Evolutionary conservation across 2,113 vertebrate species (phyloP).

Genomic region (Carlito syrichta): DNA sequence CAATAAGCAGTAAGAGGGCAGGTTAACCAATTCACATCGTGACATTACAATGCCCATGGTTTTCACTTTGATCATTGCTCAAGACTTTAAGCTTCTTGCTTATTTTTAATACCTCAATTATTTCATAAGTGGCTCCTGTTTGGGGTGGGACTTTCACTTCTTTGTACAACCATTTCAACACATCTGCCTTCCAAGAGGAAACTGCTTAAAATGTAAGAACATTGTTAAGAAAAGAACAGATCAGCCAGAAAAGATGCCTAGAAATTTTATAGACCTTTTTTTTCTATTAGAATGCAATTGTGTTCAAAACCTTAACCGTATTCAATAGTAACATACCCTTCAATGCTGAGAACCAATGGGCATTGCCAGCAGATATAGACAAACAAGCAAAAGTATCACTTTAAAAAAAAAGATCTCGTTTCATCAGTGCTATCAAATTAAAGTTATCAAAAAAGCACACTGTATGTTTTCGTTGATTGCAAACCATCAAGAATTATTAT

Average conservation of each 20-base stretch:
- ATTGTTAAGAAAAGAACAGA: neutral
- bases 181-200: neutral
- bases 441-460: no score
- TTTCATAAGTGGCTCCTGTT: neutral
- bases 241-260: neutral
- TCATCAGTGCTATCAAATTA: neutral
- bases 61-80: neutral
- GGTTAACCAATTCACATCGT: neutral
- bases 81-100: conserved; percentile 13
- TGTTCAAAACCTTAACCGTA: neutral
- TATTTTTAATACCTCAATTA: neutral
- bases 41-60: neutral
- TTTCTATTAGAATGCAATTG: neutral
- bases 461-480: no score
- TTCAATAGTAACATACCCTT: neutral
- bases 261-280: neutral
- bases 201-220: neutral
- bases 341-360: neutral
- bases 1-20: neutral
- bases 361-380: neutral
- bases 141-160: neutral
- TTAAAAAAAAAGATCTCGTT: no score
- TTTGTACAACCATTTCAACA: conserved; percentile 36
- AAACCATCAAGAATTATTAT: no score
- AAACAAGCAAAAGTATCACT: neutral